Evolutionary conservation across 2,113 vertebrate genomes (phyloP).

Genomic region (human (Homo sapiens)): DNA sequence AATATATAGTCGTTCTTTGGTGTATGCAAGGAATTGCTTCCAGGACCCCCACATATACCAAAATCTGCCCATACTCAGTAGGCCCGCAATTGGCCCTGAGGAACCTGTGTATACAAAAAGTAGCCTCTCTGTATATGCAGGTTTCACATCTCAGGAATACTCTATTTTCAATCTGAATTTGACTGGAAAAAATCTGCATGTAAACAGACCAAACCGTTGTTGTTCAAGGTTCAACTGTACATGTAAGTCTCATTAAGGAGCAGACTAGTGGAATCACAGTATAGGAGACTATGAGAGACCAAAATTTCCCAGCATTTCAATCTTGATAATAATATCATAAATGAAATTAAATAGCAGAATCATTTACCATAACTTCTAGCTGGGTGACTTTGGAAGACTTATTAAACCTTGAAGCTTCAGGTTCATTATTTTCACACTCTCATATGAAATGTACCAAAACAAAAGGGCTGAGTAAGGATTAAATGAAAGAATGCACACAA

Average conservation of each 20-base stretch:
- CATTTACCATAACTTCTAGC: background rate
- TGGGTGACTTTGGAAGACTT: background rate
- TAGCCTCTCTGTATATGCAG: background rate
- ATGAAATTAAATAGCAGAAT: slow-evolving; percentile 12
- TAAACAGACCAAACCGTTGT: background rate
- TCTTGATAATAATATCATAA: background rate
- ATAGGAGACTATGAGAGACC: background rate
- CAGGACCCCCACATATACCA: no score
- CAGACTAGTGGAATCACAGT: background rate
- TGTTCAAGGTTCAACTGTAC: background rate
- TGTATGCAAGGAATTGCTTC: background rate
- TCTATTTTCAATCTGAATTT: background rate
- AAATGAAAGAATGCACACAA: background rate
- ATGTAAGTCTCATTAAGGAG: background rate
- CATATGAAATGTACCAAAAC: background rate
- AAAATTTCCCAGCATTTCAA: background rate
- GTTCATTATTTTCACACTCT: background rate
- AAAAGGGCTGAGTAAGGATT: background rate
- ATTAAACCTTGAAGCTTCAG: background rate
- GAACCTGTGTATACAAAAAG: background rate
- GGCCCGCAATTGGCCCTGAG: background rate
- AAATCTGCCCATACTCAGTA: background rate
- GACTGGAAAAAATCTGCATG: background rate
- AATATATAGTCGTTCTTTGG: background rate
- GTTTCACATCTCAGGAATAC: background rate